Base-by-base conservation (phyloP, 2,113 vertebrate species). In the Vimba vimba region DNA sequence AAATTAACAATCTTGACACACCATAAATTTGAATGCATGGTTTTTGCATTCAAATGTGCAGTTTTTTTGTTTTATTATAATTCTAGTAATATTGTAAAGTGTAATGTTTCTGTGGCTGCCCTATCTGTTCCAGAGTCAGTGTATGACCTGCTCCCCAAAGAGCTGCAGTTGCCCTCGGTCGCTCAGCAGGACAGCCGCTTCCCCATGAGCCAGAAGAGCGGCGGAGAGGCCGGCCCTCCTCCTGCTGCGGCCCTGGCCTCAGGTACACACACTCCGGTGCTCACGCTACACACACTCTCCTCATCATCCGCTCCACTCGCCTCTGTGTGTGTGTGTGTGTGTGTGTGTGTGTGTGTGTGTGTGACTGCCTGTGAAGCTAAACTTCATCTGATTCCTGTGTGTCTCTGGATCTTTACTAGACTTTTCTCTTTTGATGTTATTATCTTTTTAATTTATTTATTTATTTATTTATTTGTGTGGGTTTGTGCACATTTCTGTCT, bases 61-160 rank as follows among this genome's bases (percentile, higher is more conserved):
- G 8, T 0, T 9, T 1, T 9, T 9, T 43, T 9, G 3, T 43
- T 10, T 43, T 43, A 8, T 43, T 43, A 0, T 7, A 2, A 43
- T 9, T 43, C 1, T 43, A 8, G 0, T 1, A 43, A 43, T 43
- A 0, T 43, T 43, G 8, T 43, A 10, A 43, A 9, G 0, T 9
- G 8, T 43, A 43, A 10, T 10, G 43, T 43, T 9, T 43, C 0
- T 43, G 43, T 10, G 43, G 1, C 39, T 0, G 39, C 39, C 39
- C 43, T 10, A 2, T 43, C 62, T 25, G 1, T 84, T 93, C 79
- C 93, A 99, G 97, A 99, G 94, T 99, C 98, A 87, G 97, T 99
- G 95, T 99, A 99, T 99, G 98, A 99, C 96, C 97, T 99, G 95
- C 97, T 99, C 95, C 98, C 98, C 91, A 98, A 99, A 96, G 97